Base-by-base conservation (phyloP, 2,888 invertebrate genomes). In the Idaea dimidiata region DNA sequence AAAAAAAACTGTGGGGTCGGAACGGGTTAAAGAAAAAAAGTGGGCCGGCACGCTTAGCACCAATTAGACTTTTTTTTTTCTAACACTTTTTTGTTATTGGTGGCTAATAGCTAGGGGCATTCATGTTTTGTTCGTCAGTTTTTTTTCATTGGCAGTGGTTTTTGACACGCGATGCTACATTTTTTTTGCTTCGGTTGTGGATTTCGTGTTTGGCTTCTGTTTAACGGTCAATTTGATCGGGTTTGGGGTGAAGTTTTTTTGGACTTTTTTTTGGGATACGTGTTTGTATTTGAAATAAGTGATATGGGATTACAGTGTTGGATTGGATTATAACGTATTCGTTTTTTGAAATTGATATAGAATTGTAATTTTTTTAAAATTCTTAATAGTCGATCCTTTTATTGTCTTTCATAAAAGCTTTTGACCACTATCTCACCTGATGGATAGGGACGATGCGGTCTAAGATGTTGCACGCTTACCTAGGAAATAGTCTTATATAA, bases 21-120 rank as follows among this genome's bases (percentile, higher is more conserved):
- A 72, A 72, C 69, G 66, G 73, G 74, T 69, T n/a, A 79, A 77
- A 73, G 78, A 81, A 84, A 84, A 86, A 84, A 83, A 78, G 77
- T 84, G 80, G 89, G 88, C 82, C 81, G 87, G 87, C 91, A 87
- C 91, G 86, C 84, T 88, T 71, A 78, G 78, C 79, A 79, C 86
- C 91, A 91, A 91, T 92, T 90, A 89, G 79, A 73, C n/a, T n/a
- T n/a, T 86, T 88, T 88, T 91, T 86, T 80, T 71, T 70, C 77
- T 80, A 72, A 73, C 72, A 67, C 80, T 85, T 88, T 86, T 89
- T 87, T 86, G 88, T 85, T 85, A 89, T 91, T 90, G 89, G 89
- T 81, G 62, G 72, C 72, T 78, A 76, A 82, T 76, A 78, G 73
- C 70, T 73, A 83, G 88, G 87, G 89, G 89, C 82, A 87, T 81